phyloP scores from a whole-genome alignment of 2,113 vertebrate species.

The Sturnus vulgaris region DNA sequence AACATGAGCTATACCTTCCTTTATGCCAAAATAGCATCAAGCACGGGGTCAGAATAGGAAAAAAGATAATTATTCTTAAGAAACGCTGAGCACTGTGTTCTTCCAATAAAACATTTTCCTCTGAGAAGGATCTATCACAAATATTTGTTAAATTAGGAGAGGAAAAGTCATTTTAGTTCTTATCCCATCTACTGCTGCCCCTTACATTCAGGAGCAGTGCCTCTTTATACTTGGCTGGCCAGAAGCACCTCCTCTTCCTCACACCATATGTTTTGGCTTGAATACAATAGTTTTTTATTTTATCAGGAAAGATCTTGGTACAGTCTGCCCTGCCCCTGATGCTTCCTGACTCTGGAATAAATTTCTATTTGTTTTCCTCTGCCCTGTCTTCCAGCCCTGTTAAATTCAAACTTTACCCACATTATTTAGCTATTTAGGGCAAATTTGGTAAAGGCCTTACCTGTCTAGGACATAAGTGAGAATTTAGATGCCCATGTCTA shows the following conservation, averaged over 20 bases:
- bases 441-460: not conserved
- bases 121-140: not conserved
- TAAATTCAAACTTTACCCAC: not conserved
- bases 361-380: not conserved
- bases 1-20: not conserved
- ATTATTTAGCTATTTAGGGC: not conserved
- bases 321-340: not conserved
- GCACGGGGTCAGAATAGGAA: not conserved
- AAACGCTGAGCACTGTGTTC: not conserved
- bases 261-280: not conserved
- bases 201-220: not conserved
- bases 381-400: not conserved
- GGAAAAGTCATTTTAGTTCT: not conserved
- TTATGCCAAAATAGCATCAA: not conserved
- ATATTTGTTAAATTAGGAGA: not conserved
- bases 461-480: not conserved
- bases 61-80: not conserved
- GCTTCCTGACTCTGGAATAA: not conserved
- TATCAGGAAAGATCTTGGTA: not conserved
- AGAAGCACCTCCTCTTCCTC: not conserved
- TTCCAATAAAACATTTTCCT: not conserved
- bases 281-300: not conserved
- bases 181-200: not conserved
- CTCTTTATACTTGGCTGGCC: not conserved
- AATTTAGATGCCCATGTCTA: not conserved